phyloP scores from a whole-genome alignment of 2,797 vertebrate species.

The Astyanax mexicanus region DNA sequence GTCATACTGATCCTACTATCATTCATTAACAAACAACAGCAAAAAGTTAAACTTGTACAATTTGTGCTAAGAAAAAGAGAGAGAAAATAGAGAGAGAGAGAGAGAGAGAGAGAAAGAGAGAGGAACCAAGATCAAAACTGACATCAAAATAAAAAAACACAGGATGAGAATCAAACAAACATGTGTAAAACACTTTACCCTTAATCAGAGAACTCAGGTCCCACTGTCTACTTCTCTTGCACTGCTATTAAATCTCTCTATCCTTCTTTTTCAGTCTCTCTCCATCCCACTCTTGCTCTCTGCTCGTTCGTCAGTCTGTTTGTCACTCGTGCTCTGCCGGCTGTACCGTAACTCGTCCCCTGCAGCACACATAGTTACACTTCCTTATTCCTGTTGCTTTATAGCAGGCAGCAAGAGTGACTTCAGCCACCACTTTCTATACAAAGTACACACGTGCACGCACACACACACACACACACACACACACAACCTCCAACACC shows the following conservation, averaged over 20 bases:
- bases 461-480: neutral
- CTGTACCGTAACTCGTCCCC: neutral
- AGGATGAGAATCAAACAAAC: no score
- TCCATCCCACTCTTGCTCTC: neutral
- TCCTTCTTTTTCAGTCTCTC: neutral
- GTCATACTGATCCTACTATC: no score
- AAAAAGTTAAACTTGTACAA: no score
- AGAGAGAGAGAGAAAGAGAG: neutral
- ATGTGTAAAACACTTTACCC: neutral
- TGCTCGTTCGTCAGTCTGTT: neutral
- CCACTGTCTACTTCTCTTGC: neutral
- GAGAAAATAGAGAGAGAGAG: neutral
- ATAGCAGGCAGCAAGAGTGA: conserved; percentile 21
- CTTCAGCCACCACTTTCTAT: conserved; percentile 48
- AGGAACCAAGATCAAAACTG: no score
- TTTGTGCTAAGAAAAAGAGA: no score
- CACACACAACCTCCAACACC: no score
- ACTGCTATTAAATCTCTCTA: neutral
- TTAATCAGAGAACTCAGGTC: neutral
- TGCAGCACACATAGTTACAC: conserved; percentile 70
- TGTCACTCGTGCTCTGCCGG: neutral
- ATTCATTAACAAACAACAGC: no score
- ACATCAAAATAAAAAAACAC: no score
- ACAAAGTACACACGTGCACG: neutral
- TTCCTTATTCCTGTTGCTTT: conserved; percentile 73